Evolutionary conservation across 2,113 vertebrate genomes (phyloP), one percentile per base, ranked within the genome.

Genomic region (Piaya cayana): DNA sequence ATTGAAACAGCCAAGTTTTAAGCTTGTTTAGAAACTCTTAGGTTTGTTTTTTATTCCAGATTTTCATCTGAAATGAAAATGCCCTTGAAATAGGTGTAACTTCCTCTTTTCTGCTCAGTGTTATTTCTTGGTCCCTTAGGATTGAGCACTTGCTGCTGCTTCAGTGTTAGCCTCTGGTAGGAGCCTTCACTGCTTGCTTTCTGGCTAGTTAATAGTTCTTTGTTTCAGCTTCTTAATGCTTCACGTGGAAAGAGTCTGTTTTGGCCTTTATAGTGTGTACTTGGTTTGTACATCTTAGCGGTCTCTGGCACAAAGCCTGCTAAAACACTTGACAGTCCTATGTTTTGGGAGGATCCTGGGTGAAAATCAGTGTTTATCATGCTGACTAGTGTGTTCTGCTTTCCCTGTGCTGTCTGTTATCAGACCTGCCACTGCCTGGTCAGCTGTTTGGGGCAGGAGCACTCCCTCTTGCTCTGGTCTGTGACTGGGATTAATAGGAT

Each of bases 251-350:
- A n/a, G 21, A 25, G 56, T 52, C 20, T 82, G 17, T 5, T 55
- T 64, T 85, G 74, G 17, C 42, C 43, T 81, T 80, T 53, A 15
- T 19, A 39, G 0, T 1, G 1, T 21, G 83, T 69, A 75, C 20
- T 12, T 83, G 14, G 39, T 80, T 45, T 80, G 45, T 53, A 20
- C n/a, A 13, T 75, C 5, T 29, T 62, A 3, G 1, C 15, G 6
- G 2, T 47, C 6, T 58, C 21, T 59, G 77, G 14, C 49, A 22
- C 9, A 27, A 1, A 75, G 16, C 56, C 83, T 13, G 86, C 7
- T 7, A 26, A 63, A 29, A 6, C 8, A 4, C 27, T 58, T 30
- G 18, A 7, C 25, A 47, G 0, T 85, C 30, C 36, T 2, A 0
- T 23, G 26, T 21, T 56, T 49, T 26, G 58, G 88, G 83, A 29